Conservation (phyloP, 2,797 vertebrate species). For the Peromyscus melanophrys region DNA sequence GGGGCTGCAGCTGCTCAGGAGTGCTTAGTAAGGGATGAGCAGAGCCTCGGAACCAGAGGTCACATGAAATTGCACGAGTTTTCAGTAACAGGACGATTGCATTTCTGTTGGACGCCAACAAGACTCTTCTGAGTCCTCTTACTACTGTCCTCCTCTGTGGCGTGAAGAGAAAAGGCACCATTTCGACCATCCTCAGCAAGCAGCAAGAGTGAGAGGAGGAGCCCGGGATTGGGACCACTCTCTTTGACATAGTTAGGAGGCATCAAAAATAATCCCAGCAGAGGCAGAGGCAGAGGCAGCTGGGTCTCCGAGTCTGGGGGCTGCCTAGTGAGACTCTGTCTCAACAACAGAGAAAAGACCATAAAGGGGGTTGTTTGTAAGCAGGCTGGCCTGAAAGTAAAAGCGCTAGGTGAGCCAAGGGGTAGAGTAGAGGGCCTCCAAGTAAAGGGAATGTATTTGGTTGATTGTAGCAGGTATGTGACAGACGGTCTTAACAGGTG, state of each 20-base stretch:
- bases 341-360: background rate
- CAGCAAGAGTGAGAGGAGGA: constrained; percentile 11
- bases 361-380: background rate
- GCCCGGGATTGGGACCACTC: background rate
- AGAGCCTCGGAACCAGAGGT: background rate
- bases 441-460: background rate
- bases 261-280: background rate
- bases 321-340: background rate
- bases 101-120: constrained; percentile 30
- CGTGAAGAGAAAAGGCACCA: background rate
- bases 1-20: background rate
- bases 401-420: background rate
- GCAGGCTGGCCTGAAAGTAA: background rate
- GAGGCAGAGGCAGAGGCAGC: background rate
- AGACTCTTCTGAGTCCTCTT: background rate
- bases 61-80: background rate
- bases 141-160: constrained; percentile 6
- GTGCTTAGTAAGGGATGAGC: background rate
- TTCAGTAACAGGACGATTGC: background rate
- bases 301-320: background rate
- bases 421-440: background rate
- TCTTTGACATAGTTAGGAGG: constrained; percentile 10
- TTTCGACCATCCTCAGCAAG: background rate
- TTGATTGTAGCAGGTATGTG: background rate
- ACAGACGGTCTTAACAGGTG: background rate